phyloP scores from a whole-genome alignment of 2,797 vertebrate genomes.

The Dallia pectoralis region DNA sequence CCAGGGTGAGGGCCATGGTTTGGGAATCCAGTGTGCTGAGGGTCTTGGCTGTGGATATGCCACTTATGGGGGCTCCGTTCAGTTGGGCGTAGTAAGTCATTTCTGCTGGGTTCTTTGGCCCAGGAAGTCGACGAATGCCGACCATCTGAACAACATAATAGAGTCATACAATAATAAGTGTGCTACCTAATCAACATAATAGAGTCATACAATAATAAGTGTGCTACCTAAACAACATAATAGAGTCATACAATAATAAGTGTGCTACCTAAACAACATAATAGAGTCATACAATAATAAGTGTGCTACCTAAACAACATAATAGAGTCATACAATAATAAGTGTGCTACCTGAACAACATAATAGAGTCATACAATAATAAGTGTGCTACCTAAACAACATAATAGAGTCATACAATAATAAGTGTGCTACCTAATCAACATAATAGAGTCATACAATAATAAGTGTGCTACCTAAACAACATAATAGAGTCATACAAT shows the following conservation, averaged over 20 bases:
- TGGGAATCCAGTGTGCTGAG: conserved; percentile 95
- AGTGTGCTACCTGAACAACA: too few relatives aligned
- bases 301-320: too few relatives aligned
- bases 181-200: neutral
- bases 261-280: too few relatives aligned
- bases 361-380: too few relatives aligned
- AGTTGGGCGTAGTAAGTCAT: conserved; percentile 93
- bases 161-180: neutral
- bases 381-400: too few relatives aligned
- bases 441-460: neutral
- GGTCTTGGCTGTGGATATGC: conserved; percentile 89
- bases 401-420: neutral
- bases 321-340: too few relatives aligned
- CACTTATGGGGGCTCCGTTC: conserved; percentile 85
- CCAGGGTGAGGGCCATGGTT: conserved; percentile 93
- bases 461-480: too few relatives aligned
- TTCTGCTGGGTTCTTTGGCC: conserved; percentile 91
- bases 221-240: too few relatives aligned
- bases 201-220: too few relatives aligned
- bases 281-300: too few relatives aligned
- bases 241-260: too few relatives aligned
- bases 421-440: neutral
- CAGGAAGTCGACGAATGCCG: conserved; percentile 87
- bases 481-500: too few relatives aligned
- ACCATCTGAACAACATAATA: conserved; percentile 84